Base-by-base conservation (phyloP, 2,888 invertebrate species). In the Andrena flavipes region DNA sequence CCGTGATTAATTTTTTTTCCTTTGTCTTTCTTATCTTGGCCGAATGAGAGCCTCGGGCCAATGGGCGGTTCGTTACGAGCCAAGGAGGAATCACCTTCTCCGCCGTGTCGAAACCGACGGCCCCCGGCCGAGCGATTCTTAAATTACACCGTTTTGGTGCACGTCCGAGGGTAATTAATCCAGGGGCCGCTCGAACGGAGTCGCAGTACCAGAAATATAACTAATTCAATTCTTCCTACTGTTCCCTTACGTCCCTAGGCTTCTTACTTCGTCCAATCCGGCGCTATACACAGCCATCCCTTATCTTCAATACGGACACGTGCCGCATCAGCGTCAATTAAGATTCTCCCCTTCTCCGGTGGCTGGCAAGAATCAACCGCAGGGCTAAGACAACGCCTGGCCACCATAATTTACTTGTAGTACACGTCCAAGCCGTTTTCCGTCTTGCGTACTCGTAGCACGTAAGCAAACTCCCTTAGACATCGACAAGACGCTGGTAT, bases 1-100 rank as follows among this genome's bases (percentile, higher is more conserved):
- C 56, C 59, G 74, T 87, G 87, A 85, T 85, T 86, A 87, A 88
- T 81, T 87, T 76, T 84, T 86, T 86, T 81, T 48, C 64, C 76
- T 72, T 84, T 63, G 76, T 84, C 75, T 79, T 68, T 75, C 77
- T 69, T 79, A 70, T 78, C 71, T 64, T 72, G 78, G 13, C 60
- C 80, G 75, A 77, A 70, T 65, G 83, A 80, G 33, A 64, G 72
- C 79, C 76, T 56, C 73, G 62, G 77, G 73, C 80, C 48, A 54
- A 26, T 33, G 30, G 54, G 60, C 71, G 68, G 42, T 72, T 82
- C 84, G 78, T 74, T 67, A 54, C 64, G 49, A 49, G 51, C 42
- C 74, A 26, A 48, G 26, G 13, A 10, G 23, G 26, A 59, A 63
- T 69, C 56, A 82, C 59, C 63, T 82, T 65, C 71, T 62, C 16